Evolutionary conservation across 2,888 invertebrate species (phyloP), one percentile per base, ranked within the genome.

Genomic region (Litoditis marina): DNA sequence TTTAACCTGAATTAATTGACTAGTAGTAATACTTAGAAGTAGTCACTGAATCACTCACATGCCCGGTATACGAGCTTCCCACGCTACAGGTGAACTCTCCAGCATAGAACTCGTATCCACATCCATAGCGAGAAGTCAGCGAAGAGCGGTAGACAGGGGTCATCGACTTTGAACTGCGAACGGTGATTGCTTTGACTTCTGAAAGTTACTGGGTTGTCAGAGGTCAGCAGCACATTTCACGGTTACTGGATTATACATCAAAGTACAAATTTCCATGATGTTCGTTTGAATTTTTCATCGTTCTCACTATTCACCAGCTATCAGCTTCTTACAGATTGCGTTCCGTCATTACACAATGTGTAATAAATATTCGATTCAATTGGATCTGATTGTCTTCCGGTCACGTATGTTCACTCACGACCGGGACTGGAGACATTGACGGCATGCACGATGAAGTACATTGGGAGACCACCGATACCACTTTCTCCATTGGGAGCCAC

Each of bases 21-120:
- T n/a, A n/a, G n/a, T n/a, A n/a, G n/a, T n/a, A n/a, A n/a, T n/a
- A n/a, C n/a, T n/a, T n/a, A n/a, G n/a, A n/a, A n/a, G n/a, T n/a
- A n/a, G n/a, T n/a, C n/a, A n/a, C n/a, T n/a, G n/a, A n/a, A n/a
- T 31, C n/a, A 2, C 36, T 53, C 39, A 71, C 71, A 59, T 67
- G 67, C 19, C 55, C 63, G 28, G 52, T 55, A 55, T 73, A 73
- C 13, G 44, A n/a, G 22, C 68, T 59, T 28, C 57, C 51, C 19
- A 46, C 16, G 34, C 58, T 47, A 61, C 77, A 78, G 27, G 68
- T 65, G 68, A 70, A 77, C 47, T 68, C 56, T 34, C 77, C 78
- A 32, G 77, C 78, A 53, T 74, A 77, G 60, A 59, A 72, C 57
- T 75, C 75, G 46, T 68, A 72, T 22, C 56, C 68, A 52, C 75